Evolutionary conservation across 2,888 invertebrate genomes (phyloP).

Genomic region (Resseliella maxima): DNA sequence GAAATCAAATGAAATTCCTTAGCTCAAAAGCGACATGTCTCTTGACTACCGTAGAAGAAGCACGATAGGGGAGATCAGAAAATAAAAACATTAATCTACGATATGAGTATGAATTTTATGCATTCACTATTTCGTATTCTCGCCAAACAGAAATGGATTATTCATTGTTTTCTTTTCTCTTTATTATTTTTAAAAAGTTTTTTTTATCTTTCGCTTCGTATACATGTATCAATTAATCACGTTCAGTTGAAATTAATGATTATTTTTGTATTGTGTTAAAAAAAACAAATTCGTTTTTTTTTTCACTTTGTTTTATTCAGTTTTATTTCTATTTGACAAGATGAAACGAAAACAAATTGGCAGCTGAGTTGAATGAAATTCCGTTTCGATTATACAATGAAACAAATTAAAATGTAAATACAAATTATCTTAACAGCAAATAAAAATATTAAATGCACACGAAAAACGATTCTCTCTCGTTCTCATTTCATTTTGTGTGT

Average conservation of each 20-base stretch:
- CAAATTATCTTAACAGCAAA: conserved; percentile 38
- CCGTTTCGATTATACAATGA: conserved; percentile 2
- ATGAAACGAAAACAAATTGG: conserved; percentile 23
- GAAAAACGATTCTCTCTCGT: neutral
- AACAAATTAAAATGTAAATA: conserved; percentile 34
- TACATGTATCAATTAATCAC: neutral
- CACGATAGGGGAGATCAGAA: too few species aligned
- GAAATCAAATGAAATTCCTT: too few species aligned
- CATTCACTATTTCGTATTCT: too few species aligned
- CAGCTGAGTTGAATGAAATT: conserved; percentile 7
- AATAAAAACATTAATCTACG: too few species aligned
- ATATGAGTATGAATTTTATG: too few species aligned
- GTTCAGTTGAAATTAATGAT: neutral
- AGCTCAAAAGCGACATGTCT: too few species aligned
- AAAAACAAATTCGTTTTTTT: too few species aligned
- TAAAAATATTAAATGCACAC: conserved; percentile 19
- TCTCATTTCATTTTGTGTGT: neutral
- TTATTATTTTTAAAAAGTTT: too few species aligned
- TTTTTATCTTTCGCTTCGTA: neutral
- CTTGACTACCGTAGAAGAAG: too few species aligned
- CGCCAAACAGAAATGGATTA: neutral
- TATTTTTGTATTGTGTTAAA: neutral
- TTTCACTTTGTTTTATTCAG: neutral
- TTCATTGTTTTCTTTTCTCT: neutral
- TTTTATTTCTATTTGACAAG: neutral